Percentiles rank a stretch among this genome's conserved stretches.
These are phyloP conservation scores for Carapus acus DNA, from an alignment of 2,797 vertebrate genomes.

Conservation along the genomic window DNA sequence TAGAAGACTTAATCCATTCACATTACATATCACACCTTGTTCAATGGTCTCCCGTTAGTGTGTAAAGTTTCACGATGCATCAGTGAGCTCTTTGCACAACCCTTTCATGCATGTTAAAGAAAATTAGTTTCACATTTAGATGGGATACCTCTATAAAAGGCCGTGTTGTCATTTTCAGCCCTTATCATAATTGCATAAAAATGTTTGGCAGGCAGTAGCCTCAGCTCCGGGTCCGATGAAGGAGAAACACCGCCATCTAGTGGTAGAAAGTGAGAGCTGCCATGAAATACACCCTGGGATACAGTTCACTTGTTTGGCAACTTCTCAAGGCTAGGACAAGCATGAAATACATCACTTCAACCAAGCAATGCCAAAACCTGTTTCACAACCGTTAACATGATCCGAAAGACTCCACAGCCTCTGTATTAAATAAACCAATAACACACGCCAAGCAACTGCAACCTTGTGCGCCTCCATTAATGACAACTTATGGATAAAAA, in stretches of 20 bases:
- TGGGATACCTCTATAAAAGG: slow-evolving; percentile 19
- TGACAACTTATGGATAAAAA: slow-evolving; percentile 65
- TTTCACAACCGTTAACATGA: too few species aligned
- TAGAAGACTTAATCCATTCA: background rate
- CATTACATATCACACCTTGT: background rate
- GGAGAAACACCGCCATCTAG: slow-evolving; percentile 27
- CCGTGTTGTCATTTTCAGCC: slow-evolving; percentile 15
- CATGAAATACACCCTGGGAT: background rate
- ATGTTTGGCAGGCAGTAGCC: background rate
- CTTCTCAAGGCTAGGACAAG: too few species aligned
- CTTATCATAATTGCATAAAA: slow-evolving; percentile 15
- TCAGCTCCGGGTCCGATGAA: background rate
- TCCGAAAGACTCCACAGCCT: too few species aligned
- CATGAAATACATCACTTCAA: too few species aligned
- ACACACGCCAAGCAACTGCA: too few species aligned
- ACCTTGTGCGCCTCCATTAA: too few species aligned
- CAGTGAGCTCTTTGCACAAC: slow-evolving; percentile 3
- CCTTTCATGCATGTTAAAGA: background rate
- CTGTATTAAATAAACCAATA: background rate
- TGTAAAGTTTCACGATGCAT: background rate
- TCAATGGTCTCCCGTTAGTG: background rate
- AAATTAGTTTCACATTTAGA: background rate
- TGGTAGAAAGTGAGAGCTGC: slow-evolving; percentile 10
- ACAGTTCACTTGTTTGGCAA: too few species aligned
- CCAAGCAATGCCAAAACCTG: too few species aligned